phyloP scores from a whole-genome alignment of 1,140 invertebrate genomes.

The Argopecten irradians region DNA sequence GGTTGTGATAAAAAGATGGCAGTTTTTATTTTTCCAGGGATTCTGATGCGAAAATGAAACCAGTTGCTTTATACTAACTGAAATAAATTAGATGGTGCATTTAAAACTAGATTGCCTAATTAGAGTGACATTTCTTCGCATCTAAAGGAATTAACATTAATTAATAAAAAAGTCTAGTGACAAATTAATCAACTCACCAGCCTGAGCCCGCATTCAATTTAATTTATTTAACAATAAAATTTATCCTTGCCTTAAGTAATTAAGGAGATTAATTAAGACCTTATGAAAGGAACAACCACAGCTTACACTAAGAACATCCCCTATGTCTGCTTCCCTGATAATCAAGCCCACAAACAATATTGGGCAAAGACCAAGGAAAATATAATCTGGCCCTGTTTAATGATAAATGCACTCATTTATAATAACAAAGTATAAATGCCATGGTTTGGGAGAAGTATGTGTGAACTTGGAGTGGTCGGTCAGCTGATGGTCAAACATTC shows the following conservation, averaged over 20 bases:
- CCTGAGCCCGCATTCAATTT: neutral
- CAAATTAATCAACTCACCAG: conserved; percentile 9
- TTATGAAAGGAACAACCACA: neutral
- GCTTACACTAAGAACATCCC: neutral
- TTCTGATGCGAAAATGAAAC: conserved; percentile 17
- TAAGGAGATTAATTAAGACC: conserved; percentile 3
- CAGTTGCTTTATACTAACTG: conserved; percentile 1
- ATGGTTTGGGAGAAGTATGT: neutral
- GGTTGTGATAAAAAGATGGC: neutral
- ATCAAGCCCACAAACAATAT: neutral
- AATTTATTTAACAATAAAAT: conserved; percentile 10
- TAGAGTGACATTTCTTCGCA: neutral
- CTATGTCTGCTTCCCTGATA: neutral
- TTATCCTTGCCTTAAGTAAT: neutral
- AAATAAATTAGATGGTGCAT: neutral
- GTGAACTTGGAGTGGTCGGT: neutral
- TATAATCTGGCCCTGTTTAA: neutral
- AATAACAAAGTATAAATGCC: neutral
- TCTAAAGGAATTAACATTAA: conserved; percentile 19
- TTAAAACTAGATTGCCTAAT: conserved; percentile 14
- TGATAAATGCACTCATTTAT: conserved; percentile 12
- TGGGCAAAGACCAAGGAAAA: conserved; percentile 11
- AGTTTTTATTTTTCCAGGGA: neutral
- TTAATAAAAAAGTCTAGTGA: conserved; percentile 8
- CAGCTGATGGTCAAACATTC: neutral